These are phyloP conservation scores for Hybos culiciformis DNA, from an alignment of 2,888 invertebrate species.

Conservation along the genomic window DNA sequence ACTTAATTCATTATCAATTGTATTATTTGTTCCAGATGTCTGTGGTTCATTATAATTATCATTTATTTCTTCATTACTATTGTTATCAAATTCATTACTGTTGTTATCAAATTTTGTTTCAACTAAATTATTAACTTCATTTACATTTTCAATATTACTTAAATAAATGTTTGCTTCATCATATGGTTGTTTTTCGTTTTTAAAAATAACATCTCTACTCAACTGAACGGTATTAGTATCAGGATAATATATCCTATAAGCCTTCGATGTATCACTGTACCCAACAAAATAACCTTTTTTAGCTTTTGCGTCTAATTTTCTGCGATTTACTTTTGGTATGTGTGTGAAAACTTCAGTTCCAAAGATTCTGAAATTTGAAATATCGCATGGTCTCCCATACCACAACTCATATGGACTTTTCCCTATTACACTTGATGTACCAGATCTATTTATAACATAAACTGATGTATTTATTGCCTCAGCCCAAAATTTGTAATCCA, in stretches of 20 bases:
- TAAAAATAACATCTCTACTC: slow-evolving; percentile 10
- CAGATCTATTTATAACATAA: slow-evolving; percentile 16
- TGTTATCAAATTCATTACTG: slow-evolving; percentile 4
- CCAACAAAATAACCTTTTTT: slow-evolving; percentile 16
- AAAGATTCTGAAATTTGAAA: slow-evolving; percentile 20
- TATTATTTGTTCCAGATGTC: no score
- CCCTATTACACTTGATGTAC: slow-evolving; percentile 3
- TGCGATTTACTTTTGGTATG: slow-evolving; percentile 22
- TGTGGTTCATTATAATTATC: neutral
- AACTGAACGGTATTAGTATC: slow-evolving; percentile 8
- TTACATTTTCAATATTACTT: slow-evolving; percentile 1
- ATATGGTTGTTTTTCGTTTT: no score
- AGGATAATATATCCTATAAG: slow-evolving; percentile 15
- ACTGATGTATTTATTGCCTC: slow-evolving; percentile 25
- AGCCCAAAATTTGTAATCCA: slow-evolving; percentile 23
- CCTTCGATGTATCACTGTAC: slow-evolving; percentile 22
- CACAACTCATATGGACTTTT: slow-evolving; percentile 27
- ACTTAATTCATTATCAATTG: no score
- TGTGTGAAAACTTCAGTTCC: slow-evolving; percentile 24
- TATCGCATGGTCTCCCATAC: slow-evolving; percentile 13
- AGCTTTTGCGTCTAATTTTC: slow-evolving; percentile 23
- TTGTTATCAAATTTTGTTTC: neutral
- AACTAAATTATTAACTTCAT: neutral
- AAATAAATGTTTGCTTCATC: no score
- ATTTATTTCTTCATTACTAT: slow-evolving; percentile 1